Conservation (phyloP, 2,888 invertebrate genomes). For the Enoplolaimus lenunculus region DNA sequence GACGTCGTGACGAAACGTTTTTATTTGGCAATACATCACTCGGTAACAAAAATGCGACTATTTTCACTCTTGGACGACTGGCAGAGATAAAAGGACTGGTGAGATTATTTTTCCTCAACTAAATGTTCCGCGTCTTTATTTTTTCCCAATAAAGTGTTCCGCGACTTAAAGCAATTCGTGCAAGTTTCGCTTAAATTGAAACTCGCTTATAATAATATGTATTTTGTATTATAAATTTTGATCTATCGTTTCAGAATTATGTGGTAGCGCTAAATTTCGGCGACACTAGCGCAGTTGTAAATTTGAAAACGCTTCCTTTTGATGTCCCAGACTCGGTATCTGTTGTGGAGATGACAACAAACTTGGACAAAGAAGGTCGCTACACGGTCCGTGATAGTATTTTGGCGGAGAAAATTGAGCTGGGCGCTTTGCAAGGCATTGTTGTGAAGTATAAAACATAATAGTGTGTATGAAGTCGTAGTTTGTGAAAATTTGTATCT, state of each 20-base stretch:
- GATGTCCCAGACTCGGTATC: background rate
- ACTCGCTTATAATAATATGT: background rate
- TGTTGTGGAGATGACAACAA: conserved; percentile 12
- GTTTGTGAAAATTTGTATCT: too few relatives aligned
- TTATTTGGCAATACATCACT: background rate
- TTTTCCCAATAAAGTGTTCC: too few relatives aligned
- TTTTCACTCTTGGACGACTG: background rate
- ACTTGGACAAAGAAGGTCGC: background rate
- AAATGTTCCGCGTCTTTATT: too few relatives aligned
- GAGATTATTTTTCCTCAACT: too few relatives aligned
- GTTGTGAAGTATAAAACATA: conserved; percentile 15
- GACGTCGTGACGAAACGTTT: background rate
- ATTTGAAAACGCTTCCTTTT: background rate
- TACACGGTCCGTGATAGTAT: conserved; percentile 4
- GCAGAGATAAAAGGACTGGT: background rate
- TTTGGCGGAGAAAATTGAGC: background rate
- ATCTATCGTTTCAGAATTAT: conserved; percentile 9
- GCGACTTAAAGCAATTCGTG: too few relatives aligned
- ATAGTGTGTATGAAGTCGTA: too few relatives aligned
- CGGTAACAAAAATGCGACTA: background rate
- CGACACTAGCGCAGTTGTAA: background rate
- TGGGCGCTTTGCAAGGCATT: background rate
- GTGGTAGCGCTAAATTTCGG: conserved; percentile 4
- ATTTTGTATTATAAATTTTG: background rate
- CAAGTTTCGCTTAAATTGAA: background rate